phyloP scores from a whole-genome alignment of 2,113 vertebrate species.

The Egretta garzetta region DNA sequence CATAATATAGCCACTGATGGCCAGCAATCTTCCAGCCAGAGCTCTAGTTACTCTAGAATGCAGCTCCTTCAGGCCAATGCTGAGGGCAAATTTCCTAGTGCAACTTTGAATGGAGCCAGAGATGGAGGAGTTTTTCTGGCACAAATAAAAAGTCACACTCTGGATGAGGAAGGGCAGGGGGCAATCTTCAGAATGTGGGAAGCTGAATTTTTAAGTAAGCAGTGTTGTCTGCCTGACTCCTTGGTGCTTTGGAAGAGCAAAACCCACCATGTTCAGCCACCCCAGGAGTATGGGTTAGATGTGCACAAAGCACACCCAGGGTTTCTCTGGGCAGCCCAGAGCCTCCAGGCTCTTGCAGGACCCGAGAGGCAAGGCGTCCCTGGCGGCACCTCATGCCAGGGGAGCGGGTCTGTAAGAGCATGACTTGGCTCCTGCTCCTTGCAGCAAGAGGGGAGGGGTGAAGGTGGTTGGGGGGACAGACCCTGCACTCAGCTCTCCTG shows the following conservation, averaged over 20 bases:
- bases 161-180: not conserved
- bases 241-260: not conserved
- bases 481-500: not conserved
- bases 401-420: fast-evolving
- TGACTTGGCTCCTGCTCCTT: not conserved
- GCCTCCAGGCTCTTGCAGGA: fast-evolving
- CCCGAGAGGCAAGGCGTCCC: not conserved
- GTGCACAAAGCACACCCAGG: not conserved
- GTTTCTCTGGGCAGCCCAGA: not conserved
- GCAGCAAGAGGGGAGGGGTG: fast-evolving
- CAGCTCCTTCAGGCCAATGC: not conserved
- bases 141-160: not conserved
- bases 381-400: fast-evolving
- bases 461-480: not conserved
- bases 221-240: not conserved
- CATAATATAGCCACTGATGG: not conserved
- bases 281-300: not conserved
- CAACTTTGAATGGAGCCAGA: not conserved
- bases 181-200: not conserved
- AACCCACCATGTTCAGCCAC: not conserved
- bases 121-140: not conserved
- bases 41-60: not conserved
- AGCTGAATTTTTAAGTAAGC: not conserved
- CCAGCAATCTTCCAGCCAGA: not conserved
- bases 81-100: not conserved